A percentile compares a stretch with the other conserved stretches of the same genome.
Evolutionary conservation across 2,888 invertebrate species (phyloP).

Genomic region (Cheilosia pagana): DNA sequence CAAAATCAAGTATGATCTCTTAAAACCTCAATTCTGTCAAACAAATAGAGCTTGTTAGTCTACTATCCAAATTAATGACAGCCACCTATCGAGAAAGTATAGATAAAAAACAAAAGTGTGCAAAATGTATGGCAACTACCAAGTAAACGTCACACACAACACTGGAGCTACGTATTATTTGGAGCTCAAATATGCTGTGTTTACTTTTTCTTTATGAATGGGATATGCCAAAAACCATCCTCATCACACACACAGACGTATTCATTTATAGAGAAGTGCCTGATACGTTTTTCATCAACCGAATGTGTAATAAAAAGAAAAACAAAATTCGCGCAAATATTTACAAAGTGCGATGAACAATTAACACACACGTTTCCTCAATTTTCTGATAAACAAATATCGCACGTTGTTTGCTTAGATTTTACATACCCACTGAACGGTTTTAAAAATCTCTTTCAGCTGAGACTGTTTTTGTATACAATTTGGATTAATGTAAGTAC

Average conservation of each 20-base stretch:
- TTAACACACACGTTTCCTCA: constrained; percentile 19
- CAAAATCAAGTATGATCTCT: too few relatives aligned
- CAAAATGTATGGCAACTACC: too few relatives aligned
- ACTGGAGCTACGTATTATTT: too few relatives aligned
- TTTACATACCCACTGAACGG: neutral
- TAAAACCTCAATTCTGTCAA: too few relatives aligned
- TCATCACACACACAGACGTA: neutral
- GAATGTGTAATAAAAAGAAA: neutral
- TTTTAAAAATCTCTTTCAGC: neutral
- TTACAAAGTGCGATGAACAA: constrained; percentile 3
- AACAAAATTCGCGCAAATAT: neutral
- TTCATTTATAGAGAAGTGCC: neutral
- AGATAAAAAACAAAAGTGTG: too few relatives aligned
- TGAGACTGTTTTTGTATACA: too few relatives aligned
- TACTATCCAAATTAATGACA: too few relatives aligned
- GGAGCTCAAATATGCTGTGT: too few relatives aligned
- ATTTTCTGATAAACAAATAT: constrained; percentile 9
- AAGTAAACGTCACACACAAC: too few relatives aligned
- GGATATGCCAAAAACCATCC: neutral
- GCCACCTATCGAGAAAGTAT: too few relatives aligned
- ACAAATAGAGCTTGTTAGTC: too few relatives aligned
- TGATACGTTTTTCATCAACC: neutral
- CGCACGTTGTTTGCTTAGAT: neutral
- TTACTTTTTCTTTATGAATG: neutral
- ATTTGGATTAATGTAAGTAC: too few relatives aligned